Conservation (phyloP, 1,140 invertebrate species). For the Stenopsyche tienmushanensis region DNA sequence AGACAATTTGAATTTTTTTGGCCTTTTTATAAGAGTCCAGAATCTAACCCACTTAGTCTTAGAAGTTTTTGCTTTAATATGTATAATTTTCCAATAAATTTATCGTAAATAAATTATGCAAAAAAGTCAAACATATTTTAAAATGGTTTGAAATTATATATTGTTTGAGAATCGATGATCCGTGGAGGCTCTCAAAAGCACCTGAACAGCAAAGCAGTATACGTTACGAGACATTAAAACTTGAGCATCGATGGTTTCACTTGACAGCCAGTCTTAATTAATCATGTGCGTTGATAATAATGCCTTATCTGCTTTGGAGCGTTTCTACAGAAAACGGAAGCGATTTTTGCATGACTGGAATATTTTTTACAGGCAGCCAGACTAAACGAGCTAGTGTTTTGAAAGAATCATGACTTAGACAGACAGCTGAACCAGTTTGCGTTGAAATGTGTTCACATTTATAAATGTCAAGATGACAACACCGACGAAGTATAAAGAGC, state of each 20-base stretch:
- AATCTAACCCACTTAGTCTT: no score
- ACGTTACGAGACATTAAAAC: no score
- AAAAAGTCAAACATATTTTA: no score
- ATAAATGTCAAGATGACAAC: constrained; percentile 18
- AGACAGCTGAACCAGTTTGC: constrained; percentile 21
- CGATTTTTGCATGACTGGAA: constrained; percentile 21
- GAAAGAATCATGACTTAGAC: constrained; percentile 15
- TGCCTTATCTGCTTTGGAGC: constrained; percentile 16
- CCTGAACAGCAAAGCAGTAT: no score
- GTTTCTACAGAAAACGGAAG: constrained; percentile 14
- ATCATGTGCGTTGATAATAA: constrained; percentile 21
- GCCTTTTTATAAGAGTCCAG: no score
- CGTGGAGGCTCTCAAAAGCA: no score
- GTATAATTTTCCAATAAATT: no score
- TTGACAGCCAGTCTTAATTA: constrained; percentile 16
- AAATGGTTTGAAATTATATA: no score
- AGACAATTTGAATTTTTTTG: no score
- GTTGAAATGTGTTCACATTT: neutral
- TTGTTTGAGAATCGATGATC: neutral
- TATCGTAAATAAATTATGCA: no score
- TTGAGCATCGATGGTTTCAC: neutral
- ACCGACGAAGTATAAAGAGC: constrained; percentile 15
- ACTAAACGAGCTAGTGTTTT: neutral
- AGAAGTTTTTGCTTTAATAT: no score
- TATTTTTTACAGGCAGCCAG: neutral